Base-by-base conservation (phyloP, 2,888 invertebrate species). In the Nasonovia ribisnigri region DNA sequence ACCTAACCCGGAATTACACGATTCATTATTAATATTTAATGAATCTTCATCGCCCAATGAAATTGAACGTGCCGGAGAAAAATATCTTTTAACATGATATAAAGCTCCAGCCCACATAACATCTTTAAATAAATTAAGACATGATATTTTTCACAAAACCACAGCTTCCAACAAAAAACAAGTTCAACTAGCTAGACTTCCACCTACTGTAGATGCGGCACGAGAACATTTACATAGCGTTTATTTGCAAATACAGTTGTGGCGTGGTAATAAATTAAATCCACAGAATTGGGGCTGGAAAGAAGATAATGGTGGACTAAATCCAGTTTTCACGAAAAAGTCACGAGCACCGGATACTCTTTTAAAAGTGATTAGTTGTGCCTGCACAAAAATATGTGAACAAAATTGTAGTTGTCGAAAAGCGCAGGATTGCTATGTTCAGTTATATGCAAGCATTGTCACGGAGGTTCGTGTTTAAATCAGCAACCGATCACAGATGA, bases 1-100 rank as follows among this genome's bases (percentile, higher is more conserved):
- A n/a, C n/a, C n/a, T n/a, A n/a, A n/a, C n/a, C n/a, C n/a, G n/a
- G n/a, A n/a, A n/a, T n/a, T n/a, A n/a, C n/a, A n/a, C n/a, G n/a
- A n/a, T n/a, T n/a, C n/a, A n/a, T n/a, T n/a, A n/a, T n/a, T n/a
- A n/a, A n/a, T n/a, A n/a, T n/a, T n/a, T n/a, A n/a, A n/a, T n/a
- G n/a, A n/a, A n/a, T n/a, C n/a, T n/a, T 54, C 24, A 57, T 57
- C 57, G 57, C 57, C 29, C 1, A 20, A 57, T 29, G 57, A 57
- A 57, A 57, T 57, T 57, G 57, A 57, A 57, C 29, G 57, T 57
- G 57, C 57, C 93, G 54, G 43, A 88, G 87, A 87, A 48, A 51
- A n/a, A 88, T 57, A 51, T 92, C 67, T 24, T 84, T 91, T 95
- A 57, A 94, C 48, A 86, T 90, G 94, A 54, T 26, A 60, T 91